Evolutionary conservation across 2,888 invertebrate genomes (phyloP).

Genomic region (Eristalinus sepulchralis): DNA sequence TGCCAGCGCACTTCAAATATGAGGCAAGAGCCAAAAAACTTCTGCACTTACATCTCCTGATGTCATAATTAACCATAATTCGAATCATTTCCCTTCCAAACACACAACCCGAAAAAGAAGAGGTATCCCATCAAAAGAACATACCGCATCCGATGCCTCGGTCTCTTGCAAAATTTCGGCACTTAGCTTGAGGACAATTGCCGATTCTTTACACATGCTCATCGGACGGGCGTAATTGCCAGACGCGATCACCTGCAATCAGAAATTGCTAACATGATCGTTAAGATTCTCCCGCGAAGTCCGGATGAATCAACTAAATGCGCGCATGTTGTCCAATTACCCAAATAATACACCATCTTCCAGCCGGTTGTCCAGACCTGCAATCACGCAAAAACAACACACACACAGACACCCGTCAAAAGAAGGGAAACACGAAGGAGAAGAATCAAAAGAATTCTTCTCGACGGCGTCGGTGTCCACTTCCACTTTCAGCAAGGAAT

Average conservation of each 20-base stretch:
- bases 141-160: neutral
- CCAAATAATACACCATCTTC: constrained; percentile 56
- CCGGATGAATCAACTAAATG: constrained; percentile 37
- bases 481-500: constrained; percentile 67
- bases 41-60: neutral
- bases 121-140: neutral
- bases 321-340: constrained; percentile 60
- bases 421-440: neutral
- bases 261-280: constrained; percentile 48
- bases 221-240: constrained; percentile 40
- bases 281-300: constrained; percentile 25
- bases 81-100: neutral
- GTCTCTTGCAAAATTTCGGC: neutral
- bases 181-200: neutral
- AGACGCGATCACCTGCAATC: constrained; percentile 55
- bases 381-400: constrained; percentile 31
- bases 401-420: neutral
- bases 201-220: constrained; percentile 22
- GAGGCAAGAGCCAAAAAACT: too few species aligned
- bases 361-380: constrained; percentile 17
- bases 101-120: neutral
- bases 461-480: constrained; percentile 38
- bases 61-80: neutral
- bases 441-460: neutral
- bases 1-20: too few species aligned